Base-by-base conservation (phyloP, 2,797 vertebrate genomes). In the Hemibagrus guttatus region DNA sequence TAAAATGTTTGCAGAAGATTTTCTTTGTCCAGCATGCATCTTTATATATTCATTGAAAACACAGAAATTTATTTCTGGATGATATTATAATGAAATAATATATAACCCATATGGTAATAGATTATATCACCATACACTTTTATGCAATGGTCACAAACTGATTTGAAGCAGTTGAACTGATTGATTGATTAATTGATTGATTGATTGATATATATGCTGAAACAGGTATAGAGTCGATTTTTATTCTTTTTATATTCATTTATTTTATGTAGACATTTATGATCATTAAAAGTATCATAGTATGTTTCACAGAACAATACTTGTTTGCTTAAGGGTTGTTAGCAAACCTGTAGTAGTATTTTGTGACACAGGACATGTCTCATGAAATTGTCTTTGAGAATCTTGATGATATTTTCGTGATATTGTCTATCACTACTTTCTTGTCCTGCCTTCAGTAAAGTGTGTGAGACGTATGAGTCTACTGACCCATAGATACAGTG, bases 401-500 rank as follows among this genome's bases (percentile, higher is more conserved):
- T 46, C 46, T 69, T 69, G 26, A 49, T 49, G 4, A 75, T 75
- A 52, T 28, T 75, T 74, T 49, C 52, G 54, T 23, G 13, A n/a
- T 58, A 39, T 23, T 0, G 0, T 31, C 54, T 58, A 5, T 21
- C 21, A 2, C 6, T 61, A n/a, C 49, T 81, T 81, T 81, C 42
- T 49, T 81, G 80, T 64, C 76, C 56, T 80, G 21, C 61, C 56
- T 31, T 81, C 42, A 19, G 42, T 49, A 66, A 49, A 66, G 26
- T 31, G 61, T 64, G 61, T 49, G 80, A 66, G 39, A 31, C 11
- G 6, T 71, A 84, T 17, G 35, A 21, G 14, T 23, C 26, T 58
- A 58, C 54, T 85, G 68, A 26, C 64, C 68, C 59, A 71, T 28
- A 85, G 83, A 85, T 81, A 42, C 78, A 85, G 83, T 75, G 87